A percentile compares a stretch with the other conserved stretches of the same genome.
These are phyloP conservation scores for Stercorarius parasiticus DNA, from an alignment of 2,113 vertebrate species.

Conservation along the genomic window DNA sequence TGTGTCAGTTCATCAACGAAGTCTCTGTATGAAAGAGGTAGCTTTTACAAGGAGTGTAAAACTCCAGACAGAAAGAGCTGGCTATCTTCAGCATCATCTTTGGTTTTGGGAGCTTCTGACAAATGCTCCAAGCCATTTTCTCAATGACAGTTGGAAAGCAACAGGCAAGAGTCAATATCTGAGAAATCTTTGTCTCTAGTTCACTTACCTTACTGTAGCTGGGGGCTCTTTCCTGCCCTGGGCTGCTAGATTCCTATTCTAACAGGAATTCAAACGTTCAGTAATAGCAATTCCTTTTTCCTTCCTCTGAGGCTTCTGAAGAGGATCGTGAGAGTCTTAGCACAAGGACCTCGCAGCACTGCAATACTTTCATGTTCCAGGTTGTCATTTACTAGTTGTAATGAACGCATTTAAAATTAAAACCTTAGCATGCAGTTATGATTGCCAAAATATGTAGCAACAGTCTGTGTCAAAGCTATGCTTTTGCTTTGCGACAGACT, in stretches of 20 bases:
- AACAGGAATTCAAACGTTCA: not conserved
- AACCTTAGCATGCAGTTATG: not conserved
- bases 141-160: not conserved
- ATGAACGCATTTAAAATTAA: not conserved
- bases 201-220: not conserved
- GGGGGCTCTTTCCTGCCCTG: not conserved
- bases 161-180: not conserved
- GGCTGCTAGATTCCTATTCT: not conserved
- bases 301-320: not conserved
- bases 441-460: not conserved
- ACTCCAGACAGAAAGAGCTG: not conserved
- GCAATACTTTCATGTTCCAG: not conserved
- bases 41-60: not conserved
- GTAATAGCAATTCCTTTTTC: not conserved
- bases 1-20: not conserved
- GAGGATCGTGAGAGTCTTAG: not conserved
- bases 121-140: not conserved
- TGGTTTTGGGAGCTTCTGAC: not conserved
- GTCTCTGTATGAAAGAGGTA: not conserved
- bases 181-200: not conserved
- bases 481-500: not conserved
- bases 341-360: not conserved
- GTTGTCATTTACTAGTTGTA: not conserved
- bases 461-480: accelerated
- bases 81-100: not conserved